Base-by-base conservation (phyloP, 1,140 invertebrate species). In the Melitaea cinxia region DNA sequence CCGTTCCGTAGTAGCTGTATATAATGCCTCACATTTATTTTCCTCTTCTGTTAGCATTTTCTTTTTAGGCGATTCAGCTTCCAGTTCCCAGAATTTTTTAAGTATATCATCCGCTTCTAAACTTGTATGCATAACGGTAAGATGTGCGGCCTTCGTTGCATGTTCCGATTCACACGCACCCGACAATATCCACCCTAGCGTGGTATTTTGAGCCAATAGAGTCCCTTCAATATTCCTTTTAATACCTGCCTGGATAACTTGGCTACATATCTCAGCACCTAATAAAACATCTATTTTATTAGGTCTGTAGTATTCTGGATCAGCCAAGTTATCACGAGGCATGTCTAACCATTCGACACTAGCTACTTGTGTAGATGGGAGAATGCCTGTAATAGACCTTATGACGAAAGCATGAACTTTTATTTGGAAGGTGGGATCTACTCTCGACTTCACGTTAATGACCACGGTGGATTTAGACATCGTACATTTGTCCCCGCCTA, bases 141-240 rank as follows among this genome's bases (percentile, higher is more conserved):
- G 12, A 37, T n/a, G 14, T 37, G n/a, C 1, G n/a, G n/a, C 12
- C 35, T 14, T n/a, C n/a, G 12, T 37, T 37, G n/a, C 35, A 33
- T 33, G 7, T 33, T 59, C 69, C 9, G 70, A 47, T 58, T 12
- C n/a, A 24, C 52, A 26, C 53, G 52, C n/a, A 15, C 72, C 72
- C 15, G 71, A 73, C n/a, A 70, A 49, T 42, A 70, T 56, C 70
- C 67, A 73, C 15, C 67, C 66, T 14, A 66, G 49, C 4, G 52
- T 9, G 14, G 67, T 64, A 37, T 68, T 45, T 60, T 73, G 66
- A 30, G 67, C 71, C 9, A 64, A 59, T 24, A 49, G 37, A 49
- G 33, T 63, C 55, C 12, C 9, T 14, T 17, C 56, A 47, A 12
- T 39, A 47, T 24, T 66, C 69, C 9, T 57, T 69, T 30, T n/a